Percentiles rank a stretch among this genome's conserved stretches.
Evolutionary conservation across 2,888 invertebrate genomes (phyloP).

Genomic region (Orchesella flavescens): DNA sequence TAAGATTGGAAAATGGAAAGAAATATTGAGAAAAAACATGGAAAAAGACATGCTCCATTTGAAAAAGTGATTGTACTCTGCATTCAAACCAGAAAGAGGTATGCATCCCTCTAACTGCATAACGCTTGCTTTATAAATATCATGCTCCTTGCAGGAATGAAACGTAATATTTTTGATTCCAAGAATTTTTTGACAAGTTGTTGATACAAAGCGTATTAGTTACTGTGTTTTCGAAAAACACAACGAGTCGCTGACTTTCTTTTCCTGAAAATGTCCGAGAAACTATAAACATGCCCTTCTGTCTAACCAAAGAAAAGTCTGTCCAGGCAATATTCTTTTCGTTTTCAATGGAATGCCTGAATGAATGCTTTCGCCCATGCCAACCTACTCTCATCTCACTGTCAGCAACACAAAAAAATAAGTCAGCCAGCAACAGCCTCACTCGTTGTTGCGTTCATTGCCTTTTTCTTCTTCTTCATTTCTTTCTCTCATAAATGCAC

Average conservation of each 20-base stretch:
- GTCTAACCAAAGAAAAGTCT: background rate
- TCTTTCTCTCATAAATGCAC: too few species aligned
- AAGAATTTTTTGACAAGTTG: background rate
- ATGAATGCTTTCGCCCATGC: too few species aligned
- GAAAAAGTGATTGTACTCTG: too few species aligned
- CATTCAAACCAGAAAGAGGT: background rate
- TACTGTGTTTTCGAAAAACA: too few species aligned
- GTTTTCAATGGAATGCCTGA: background rate
- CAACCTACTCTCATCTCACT: background rate
- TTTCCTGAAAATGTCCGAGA: background rate
- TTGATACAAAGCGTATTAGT: too few species aligned
- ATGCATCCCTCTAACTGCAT: background rate
- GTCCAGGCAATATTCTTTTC: background rate
- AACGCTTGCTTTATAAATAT: background rate
- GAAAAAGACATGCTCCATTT: too few species aligned
- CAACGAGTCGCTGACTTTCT: background rate
- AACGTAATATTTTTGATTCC: background rate
- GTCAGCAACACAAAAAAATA: background rate
- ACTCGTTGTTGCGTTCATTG: background rate
- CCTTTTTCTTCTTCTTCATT: background rate
- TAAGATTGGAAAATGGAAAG: background rate
- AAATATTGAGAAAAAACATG: background rate
- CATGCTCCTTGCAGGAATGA: background rate
- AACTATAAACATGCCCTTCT: too few species aligned
- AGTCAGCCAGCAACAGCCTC: slow-evolving; percentile 19